These are phyloP conservation scores for Semotilus atromaculatus DNA, from an alignment of 2,797 vertebrate species.

Conservation along the genomic window DNA sequence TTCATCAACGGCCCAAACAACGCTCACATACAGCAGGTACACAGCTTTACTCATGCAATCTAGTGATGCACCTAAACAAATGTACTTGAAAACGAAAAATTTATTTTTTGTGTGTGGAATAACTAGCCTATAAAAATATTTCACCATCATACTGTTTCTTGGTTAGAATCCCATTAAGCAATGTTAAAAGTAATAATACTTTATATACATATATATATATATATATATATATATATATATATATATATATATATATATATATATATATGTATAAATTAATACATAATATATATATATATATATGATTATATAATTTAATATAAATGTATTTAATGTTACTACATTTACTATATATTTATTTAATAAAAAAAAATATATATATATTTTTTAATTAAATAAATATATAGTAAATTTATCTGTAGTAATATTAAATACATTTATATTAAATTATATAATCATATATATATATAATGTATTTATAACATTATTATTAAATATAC, in stretches of 20 bases:
- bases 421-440: neutral
- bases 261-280: no score
- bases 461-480: neutral
- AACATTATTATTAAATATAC: neutral
- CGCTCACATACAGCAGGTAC: slow-evolving; percentile 87
- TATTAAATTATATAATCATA: neutral
- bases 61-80: neutral
- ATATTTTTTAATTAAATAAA: no score
- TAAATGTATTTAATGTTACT: no score
- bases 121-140: neutral
- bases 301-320: no score
- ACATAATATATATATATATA: no score
- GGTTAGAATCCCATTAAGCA: neutral
- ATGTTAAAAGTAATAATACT: neutral
- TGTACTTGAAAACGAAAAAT: neutral
- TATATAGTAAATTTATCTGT: no score
- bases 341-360: no score
- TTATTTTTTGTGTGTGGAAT: neutral
- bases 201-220: no score
- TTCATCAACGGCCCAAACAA: slow-evolving; percentile 95
- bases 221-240: no score
- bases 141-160: neutral
- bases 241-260: no score
- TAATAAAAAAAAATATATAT: no score
- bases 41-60: neutral